Evolutionary conservation across 2,888 invertebrate species (phyloP), one percentile per base, ranked within the genome.

Genomic region (Ctenicera cuprea): DNA sequence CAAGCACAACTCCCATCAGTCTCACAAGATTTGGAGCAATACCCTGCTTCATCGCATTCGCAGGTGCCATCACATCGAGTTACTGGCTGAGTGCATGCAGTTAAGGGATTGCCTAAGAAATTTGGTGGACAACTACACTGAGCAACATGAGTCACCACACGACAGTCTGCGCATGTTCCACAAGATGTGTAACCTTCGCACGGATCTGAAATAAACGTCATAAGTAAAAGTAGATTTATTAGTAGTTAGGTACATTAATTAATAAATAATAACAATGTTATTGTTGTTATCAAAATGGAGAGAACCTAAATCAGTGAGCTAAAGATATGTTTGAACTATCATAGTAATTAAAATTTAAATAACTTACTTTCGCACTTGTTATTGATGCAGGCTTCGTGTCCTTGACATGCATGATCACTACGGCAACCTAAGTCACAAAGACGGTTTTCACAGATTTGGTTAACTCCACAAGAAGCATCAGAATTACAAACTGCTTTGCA

Each of bases 401-500:
- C 89, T 8, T 92, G 89, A 84, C 97, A 97, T 12, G 93, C 91
- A 52, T 92, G 92, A 84, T 97, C 96, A 82, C 93, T 94, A 73
- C 96, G 91, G 83, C 97, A 97, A 54, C 97, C 97, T 81, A 93
- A 91, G 83, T 95, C 92, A 84, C 97, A 97, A 76, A 96, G 89
- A 80, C 96, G 90, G 81, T 94, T 95, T 85, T 95, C 94, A 83
- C 97, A 97, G 80, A 97, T 95, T 86, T 96, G 94, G 78, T 94
- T 93, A 12, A 90, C 89, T 18, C 91, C 91, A 83, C 97, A 97
- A 73, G 94, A 92, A 12, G 92, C 90, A 84, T 97, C 96, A 65
- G 93, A 95, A 83, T 96, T 97, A 83, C 97, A 97, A 33, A 97
- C 92, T 1, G 93, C 90, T 86, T 94, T 93, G 83, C 97, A 97